Conservation (phyloP, 2,113 vertebrate species). For the Numenius arquata region DNA sequence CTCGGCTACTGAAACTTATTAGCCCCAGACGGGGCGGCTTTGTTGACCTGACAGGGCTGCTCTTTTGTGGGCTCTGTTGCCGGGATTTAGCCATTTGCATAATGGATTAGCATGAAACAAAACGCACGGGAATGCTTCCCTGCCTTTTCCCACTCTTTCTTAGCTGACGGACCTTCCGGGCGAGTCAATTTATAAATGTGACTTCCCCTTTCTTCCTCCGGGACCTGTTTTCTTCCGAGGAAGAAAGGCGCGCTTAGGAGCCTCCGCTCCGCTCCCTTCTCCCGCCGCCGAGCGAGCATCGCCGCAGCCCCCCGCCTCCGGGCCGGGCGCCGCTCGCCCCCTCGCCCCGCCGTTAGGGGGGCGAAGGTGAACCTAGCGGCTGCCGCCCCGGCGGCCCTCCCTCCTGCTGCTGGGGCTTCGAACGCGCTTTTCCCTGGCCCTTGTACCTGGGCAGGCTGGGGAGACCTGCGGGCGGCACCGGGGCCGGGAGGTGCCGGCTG, state of each 20-base stretch:
- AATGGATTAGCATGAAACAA: neutral
- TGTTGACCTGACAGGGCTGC: constrained; percentile 23
- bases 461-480: neutral
- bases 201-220: neutral
- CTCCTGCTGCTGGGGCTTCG: neutral
- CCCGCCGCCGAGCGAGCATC: neutral
- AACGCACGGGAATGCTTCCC: neutral
- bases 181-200: neutral
- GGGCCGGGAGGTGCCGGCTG: accelerated
- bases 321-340: neutral
- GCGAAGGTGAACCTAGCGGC: neutral
- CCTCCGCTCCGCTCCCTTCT: no score
- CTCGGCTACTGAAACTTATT: constrained; percentile 24
- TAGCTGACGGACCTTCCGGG: neutral
- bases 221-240: neutral
- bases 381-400: neutral
- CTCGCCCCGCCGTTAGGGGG: neutral
- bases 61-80: constrained; percentile 52
- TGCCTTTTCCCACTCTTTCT: neutral
- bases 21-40: constrained; percentile 43
- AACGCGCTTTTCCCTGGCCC: neutral
- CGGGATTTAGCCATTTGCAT: neutral
- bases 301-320: neutral
- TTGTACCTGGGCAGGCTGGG: neutral
- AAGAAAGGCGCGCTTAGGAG: neutral